Conservation (phyloP, 2,797 vertebrate species). For the Momotus momota region DNA sequence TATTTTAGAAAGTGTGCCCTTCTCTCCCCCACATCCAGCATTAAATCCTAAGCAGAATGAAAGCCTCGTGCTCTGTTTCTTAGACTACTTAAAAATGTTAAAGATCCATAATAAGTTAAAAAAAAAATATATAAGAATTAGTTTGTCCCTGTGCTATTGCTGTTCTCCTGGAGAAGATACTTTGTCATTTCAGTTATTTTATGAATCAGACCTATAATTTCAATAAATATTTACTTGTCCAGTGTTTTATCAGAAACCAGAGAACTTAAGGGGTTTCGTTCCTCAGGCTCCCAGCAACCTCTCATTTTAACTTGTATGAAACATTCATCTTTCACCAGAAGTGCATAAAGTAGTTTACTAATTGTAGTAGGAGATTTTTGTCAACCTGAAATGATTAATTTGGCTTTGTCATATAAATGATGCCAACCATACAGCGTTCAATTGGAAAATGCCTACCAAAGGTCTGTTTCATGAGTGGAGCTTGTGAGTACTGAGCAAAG, state of each 20-base stretch:
- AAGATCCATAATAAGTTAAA: not conserved
- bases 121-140: not conserved
- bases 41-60: not conserved
- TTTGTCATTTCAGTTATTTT: not conserved
- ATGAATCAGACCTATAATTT: not conserved
- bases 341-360: conserved; percentile 49
- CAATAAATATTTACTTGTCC: conserved; percentile 63
- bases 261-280: conserved; percentile 8
- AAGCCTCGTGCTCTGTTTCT: not conserved
- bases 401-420: conserved; percentile 3
- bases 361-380: conserved; percentile 51
- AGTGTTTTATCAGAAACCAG: conserved; percentile 59
- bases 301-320: conserved; percentile 38
- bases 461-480: not conserved
- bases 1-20: not conserved
- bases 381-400: conserved; percentile 38
- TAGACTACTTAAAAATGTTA: not conserved
- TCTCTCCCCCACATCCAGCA: rapidly evolving
- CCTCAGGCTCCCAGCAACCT: conserved; percentile 41
- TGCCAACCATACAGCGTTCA: not conserved
- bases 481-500: not conserved
- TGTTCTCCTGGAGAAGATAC: not conserved
- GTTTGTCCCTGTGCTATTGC: not conserved
- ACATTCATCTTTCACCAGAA: conserved; percentile 68
- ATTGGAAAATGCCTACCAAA: not conserved